Percentiles rank a stretch among this genome's conserved stretches.
These are phyloP conservation scores for Tiliacea aurago DNA, from an alignment of 2,888 invertebrate species.

Conservation along the genomic window DNA sequence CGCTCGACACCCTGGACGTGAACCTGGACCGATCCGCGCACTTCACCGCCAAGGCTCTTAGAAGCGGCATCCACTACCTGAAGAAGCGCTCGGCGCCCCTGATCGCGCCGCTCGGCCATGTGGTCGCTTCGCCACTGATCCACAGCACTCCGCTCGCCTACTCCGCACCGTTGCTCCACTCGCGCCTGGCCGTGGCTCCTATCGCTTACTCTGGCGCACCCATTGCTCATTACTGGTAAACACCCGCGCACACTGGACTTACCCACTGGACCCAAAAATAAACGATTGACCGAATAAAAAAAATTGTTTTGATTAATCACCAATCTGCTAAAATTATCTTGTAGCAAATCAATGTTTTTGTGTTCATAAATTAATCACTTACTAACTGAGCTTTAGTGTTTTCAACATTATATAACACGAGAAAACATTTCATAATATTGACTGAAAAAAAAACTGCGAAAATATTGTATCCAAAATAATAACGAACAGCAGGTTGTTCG, in stretches of 20 bases:
- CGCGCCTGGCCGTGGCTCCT: constrained; percentile 45
- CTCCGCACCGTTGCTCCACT: constrained; percentile 70
- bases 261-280: constrained; percentile 42
- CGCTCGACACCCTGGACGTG: constrained; percentile 85
- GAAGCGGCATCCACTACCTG: constrained; percentile 71
- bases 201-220: constrained; percentile 47
- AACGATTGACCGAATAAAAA: constrained; percentile 6
- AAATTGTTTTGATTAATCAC: constrained; percentile 6
- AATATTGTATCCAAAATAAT: background rate
- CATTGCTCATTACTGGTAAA: constrained; percentile 53
- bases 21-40: constrained; percentile 85
- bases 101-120: constrained; percentile 61
- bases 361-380: too few relatives aligned
- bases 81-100: constrained; percentile 78
- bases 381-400: background rate
- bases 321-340: constrained; percentile 2
- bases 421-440: background rate
- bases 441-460: background rate
- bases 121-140: constrained; percentile 48
- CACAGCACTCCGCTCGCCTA: constrained; percentile 72
- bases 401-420: background rate
- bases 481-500: background rate
- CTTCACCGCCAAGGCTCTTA: constrained; percentile 79
- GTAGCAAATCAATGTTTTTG: background rate
- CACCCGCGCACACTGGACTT: background rate